Conservation (phyloP, 37 sponge, comb jelly and placozoan species). For the Diacarnus erythraeanus region DNA sequence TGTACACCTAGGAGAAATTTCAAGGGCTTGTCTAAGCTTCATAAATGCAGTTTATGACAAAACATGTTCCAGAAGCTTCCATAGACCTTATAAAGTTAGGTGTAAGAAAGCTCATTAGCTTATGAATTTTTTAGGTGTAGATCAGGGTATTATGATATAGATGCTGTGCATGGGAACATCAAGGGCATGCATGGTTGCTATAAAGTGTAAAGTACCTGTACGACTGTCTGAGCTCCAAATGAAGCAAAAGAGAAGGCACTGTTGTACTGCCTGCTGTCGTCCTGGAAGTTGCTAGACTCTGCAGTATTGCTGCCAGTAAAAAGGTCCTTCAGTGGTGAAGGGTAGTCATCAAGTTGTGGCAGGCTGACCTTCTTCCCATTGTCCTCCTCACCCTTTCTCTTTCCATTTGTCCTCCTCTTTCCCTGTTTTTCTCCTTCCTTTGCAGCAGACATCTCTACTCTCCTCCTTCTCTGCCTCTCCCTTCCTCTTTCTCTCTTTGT, state of each 20-base stretch:
- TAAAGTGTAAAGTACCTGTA: too few species aligned
- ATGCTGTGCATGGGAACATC: too few species aligned
- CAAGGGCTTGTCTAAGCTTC: too few species aligned
- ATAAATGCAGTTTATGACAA: too few species aligned
- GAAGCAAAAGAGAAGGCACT: not conserved
- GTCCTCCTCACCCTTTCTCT: not conserved
- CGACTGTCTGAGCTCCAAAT: not conserved
- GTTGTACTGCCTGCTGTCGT: not conserved
- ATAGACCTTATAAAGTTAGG: too few species aligned
- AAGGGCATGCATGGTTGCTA: too few species aligned
- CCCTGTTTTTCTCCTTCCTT: not conserved
- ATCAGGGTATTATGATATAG: too few species aligned
- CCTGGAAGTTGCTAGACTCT: not conserved
- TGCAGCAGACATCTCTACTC: not conserved
- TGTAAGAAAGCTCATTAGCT: too few species aligned
- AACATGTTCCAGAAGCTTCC: too few species aligned
- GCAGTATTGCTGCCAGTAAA: not conserved
- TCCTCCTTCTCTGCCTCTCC: not conserved
- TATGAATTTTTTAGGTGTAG: too few species aligned
- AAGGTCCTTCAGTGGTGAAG: not conserved
- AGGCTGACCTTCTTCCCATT: not conserved
- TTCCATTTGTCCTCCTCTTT: not conserved
- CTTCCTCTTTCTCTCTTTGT: not conserved
- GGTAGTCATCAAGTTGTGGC: not conserved
- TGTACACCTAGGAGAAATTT: too few species aligned